Evolutionary conservation across 2,888 invertebrate species (phyloP), one percentile per base, ranked within the genome.

Genomic region (Drosophila suboccidentalis): DNA sequence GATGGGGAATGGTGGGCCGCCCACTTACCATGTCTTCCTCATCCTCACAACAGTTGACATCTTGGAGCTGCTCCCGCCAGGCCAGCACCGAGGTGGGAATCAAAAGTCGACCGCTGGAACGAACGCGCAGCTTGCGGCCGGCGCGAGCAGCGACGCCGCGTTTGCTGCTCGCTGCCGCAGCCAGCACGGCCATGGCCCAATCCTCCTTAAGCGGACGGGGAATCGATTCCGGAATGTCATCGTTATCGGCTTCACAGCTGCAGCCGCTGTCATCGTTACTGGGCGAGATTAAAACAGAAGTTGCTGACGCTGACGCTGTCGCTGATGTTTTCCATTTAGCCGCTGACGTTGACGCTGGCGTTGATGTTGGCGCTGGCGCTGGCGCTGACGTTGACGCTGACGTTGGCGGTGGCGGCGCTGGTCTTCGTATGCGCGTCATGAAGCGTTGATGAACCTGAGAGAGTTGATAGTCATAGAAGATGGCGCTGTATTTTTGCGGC

Each of bases 21-120:
- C 39, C 47, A 90, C 93, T 93, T 74, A 93, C 93, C 92, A 93
- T 88, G 72, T 93, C 93, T 89, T 93, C 93, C 85, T 93, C 93
- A 84, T 93, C 93, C 78, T 93, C 93, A 51, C 91, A 80, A 60
- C 88, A 91, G 77, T 91, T 88, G 55, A 90, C 87, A 80, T 91
- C 80, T 75, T 91, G 82, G 38, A 93, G 81, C 83, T 90, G 87
- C 60, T 85, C 87, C 71, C 92, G 92, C 93, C 93, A 93, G 13
- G 92, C 92, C 75, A 91, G 80, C 66, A 93, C 92, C 41, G 91
- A 90, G 54, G 86, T 84, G 34, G 91, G 81, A 17, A 90, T 64
- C 55, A 85, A 65, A 13, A 76, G 78, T 0, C 72, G 77, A 1
- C 69, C 80, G 50, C 75, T 80, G 11, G 85, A 77, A 11, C 84